phyloP scores from a whole-genome alignment of 2,113 vertebrate genomes.

The Sterna hirundo region DNA sequence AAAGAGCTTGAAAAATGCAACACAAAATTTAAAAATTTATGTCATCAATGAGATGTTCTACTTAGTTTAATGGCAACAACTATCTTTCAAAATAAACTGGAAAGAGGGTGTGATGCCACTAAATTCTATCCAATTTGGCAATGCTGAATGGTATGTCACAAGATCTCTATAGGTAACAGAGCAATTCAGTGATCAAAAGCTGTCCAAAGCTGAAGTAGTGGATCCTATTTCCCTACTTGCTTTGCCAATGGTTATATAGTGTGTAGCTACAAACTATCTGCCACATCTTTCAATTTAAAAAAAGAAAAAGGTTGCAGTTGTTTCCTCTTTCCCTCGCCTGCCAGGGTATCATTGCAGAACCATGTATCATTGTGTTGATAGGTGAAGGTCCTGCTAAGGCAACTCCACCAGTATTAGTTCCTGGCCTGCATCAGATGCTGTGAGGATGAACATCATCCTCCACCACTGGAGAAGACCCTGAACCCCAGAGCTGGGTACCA shows the following conservation, averaged over 20 bases:
- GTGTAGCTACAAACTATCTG: neutral
- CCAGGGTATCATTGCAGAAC: neutral
- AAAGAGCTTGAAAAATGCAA: neutral
- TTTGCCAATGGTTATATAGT: neutral
- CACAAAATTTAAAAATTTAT: neutral
- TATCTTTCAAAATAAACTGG: neutral
- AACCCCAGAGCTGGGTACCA: neutral
- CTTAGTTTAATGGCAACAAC: neutral
- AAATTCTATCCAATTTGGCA: neutral
- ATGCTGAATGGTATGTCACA: neutral
- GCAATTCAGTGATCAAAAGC: neutral
- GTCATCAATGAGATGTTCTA: neutral
- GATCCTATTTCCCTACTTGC: neutral
- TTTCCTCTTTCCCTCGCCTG: neutral
- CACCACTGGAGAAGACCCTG: neutral
- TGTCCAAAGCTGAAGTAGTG: neutral
- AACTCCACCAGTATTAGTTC: neutral
- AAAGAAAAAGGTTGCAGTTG: neutral
- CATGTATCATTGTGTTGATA: neutral
- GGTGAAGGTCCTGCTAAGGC: neutral
- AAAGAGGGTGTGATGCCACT: neutral
- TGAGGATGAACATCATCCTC: neutral
- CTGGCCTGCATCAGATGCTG: neutral
- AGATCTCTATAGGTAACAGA: neutral
- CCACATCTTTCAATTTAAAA: neutral